Evolutionary conservation across 2,888 invertebrate species (phyloP).

Genomic region (Carcina quercana): DNA sequence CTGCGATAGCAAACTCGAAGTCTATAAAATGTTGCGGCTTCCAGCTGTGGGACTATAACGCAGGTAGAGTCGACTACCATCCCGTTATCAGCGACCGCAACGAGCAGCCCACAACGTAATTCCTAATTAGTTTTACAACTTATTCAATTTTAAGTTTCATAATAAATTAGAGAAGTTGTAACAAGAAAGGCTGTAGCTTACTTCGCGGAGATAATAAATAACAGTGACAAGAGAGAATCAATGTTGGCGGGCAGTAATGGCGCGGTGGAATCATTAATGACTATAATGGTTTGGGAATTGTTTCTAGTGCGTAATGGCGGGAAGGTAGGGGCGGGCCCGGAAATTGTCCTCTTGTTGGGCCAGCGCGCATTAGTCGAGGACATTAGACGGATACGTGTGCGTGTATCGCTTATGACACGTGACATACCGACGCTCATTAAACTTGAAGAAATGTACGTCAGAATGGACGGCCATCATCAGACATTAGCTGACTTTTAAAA

Average conservation of each 20-base stretch:
- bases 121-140: constrained; percentile 5
- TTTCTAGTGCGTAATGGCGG: constrained; percentile 60
- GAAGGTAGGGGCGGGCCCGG: constrained; percentile 62
- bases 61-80: too few species aligned
- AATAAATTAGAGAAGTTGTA: constrained; percentile 11
- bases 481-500: constrained; percentile 23
- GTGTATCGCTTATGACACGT: constrained; percentile 52
- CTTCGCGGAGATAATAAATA: constrained; percentile 33
- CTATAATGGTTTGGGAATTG: constrained; percentile 60
- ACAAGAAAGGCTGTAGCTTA: constrained; percentile 12
- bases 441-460: constrained; percentile 23
- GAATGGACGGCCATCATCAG: constrained; percentile 37
- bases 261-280: constrained; percentile 49
- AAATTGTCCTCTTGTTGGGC: constrained; percentile 67
- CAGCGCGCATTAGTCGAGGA: constrained; percentile 60
- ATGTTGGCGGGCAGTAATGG: constrained; percentile 38
- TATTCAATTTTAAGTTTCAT: constrained; percentile 19
- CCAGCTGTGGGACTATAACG: too few species aligned
- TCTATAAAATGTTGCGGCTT: too few species aligned
- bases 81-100: too few species aligned
- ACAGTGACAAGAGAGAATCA: constrained; percentile 38
- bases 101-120: background rate
- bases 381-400: constrained; percentile 53
- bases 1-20: too few species aligned
- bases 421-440: constrained; percentile 33